Evolutionary conservation across 2,888 invertebrate genomes (phyloP).

Genomic region (Heliconius cydno): DNA sequence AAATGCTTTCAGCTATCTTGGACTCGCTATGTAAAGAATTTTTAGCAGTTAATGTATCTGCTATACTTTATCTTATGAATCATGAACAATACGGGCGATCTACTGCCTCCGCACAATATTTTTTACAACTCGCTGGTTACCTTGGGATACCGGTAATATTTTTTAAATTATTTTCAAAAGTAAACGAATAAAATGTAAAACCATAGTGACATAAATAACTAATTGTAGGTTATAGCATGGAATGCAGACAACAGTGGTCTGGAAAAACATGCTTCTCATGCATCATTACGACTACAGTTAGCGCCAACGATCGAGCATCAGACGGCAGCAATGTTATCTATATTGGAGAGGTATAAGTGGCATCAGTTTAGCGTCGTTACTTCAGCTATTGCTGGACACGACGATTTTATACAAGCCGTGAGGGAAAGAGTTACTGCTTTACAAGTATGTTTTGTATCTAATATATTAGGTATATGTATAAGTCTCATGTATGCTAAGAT

Average conservation of each 20-base stretch:
- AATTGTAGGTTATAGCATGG: conserved; percentile 86
- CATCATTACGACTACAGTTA: conserved; percentile 94
- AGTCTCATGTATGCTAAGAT: no score
- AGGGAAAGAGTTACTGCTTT: conserved; percentile 93
- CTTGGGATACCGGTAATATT: conserved; percentile 92
- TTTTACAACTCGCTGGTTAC: conserved; percentile 95
- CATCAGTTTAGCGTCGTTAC: conserved; percentile 97
- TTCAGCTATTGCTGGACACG: conserved; percentile 96
- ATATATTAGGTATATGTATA: neutral
- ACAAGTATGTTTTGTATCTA: conserved; percentile 81
- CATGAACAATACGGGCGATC: conserved; percentile 96
- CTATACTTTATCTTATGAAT: conserved; percentile 97
- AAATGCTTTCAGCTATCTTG: conserved; percentile 89
- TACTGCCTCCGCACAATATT: conserved; percentile 96
- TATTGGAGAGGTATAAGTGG: conserved; percentile 97
- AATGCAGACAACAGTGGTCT: conserved; percentile 98
- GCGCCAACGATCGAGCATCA: conserved; percentile 98
- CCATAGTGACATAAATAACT: neutral
- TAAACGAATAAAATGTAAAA: conserved; percentile 33
- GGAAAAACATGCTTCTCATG: conserved; percentile 90
- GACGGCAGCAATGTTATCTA: conserved; percentile 97
- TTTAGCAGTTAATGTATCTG: conserved; percentile 93
- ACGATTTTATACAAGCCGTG: conserved; percentile 97
- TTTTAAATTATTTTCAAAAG: conserved; percentile 46
- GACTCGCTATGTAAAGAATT: conserved; percentile 95